Percentiles rank a stretch among this genome's conserved stretches.
These are phyloP conservation scores for Aphaenogaster ashmeadi DNA, from an alignment of 1,140 invertebrate species.

Conservation along the genomic window DNA sequence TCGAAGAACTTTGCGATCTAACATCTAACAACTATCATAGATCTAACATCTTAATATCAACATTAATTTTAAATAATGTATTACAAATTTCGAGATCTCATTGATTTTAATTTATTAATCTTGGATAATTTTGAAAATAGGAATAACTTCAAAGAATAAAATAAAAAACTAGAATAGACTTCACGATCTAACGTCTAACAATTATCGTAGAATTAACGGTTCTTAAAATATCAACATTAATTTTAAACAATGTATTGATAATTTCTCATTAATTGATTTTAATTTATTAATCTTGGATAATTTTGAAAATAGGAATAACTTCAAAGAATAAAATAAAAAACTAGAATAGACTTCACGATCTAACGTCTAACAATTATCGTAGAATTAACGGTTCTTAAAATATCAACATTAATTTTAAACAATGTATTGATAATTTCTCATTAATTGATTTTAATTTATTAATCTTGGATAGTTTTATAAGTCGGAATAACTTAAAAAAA, in stretches of 20 bases:
- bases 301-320: too few relatives aligned
- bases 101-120: not conserved
- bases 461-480: not conserved
- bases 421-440: not conserved
- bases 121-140: not conserved
- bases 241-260: not conserved
- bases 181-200: too few relatives aligned
- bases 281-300: not conserved
- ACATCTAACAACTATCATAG: not conserved
- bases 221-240: not conserved
- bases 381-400: too few relatives aligned
- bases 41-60: not conserved
- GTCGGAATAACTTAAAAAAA: not conserved
- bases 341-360: too few relatives aligned
- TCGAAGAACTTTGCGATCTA: not conserved
- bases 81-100: not conserved
- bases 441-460: slow-evolving; percentile 7
- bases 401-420: not conserved
- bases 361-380: too few relatives aligned
- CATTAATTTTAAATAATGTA: not conserved
- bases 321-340: too few relatives aligned
- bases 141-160: too few relatives aligned
- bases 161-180: too few relatives aligned
- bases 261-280: not conserved
- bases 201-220: too few relatives aligned